Evolutionary conservation across 2,888 invertebrate genomes (phyloP).

Genomic region (Hypena proboscidalis): DNA sequence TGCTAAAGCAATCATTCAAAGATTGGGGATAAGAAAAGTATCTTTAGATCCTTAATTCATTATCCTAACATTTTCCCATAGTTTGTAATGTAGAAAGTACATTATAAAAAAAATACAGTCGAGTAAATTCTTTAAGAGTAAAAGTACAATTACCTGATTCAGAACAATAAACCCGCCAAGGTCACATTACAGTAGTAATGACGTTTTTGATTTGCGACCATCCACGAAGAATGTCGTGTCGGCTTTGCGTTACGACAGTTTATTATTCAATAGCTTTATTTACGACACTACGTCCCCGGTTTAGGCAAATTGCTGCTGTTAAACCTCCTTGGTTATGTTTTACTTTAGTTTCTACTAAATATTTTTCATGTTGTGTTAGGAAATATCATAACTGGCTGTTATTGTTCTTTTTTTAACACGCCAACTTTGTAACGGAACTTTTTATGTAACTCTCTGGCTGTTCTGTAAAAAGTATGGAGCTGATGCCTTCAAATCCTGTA

Average conservation of each 20-base stretch:
- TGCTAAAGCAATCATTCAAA: too few species aligned
- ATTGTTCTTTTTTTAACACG: constrained; percentile 5
- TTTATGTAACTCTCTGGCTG: constrained; percentile 1
- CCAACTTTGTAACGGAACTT: not conserved
- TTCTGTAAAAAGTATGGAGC: not conserved
- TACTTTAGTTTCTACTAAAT: constrained; percentile 13
- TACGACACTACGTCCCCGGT: constrained; percentile 23
- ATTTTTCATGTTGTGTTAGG: constrained; percentile 6
- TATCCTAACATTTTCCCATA: too few species aligned
- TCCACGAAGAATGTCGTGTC: constrained; percentile 28
- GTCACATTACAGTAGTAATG: constrained; percentile 15
- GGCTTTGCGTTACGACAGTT: constrained; percentile 18
- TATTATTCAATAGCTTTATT: constrained; percentile 41
- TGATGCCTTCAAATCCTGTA: too few species aligned
- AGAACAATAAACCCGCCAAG: constrained; percentile 11
- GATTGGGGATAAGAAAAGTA: too few species aligned
- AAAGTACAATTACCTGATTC: constrained; percentile 3
- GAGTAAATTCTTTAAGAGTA: not conserved
- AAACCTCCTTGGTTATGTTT: constrained; percentile 14
- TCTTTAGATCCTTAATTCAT: too few species aligned
- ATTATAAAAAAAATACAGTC: not conserved
- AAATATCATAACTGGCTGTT: constrained; percentile 1
- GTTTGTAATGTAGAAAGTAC: too few species aligned
- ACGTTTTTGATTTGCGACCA: constrained; percentile 24
- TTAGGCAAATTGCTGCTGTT: constrained; percentile 20